phyloP scores from a whole-genome alignment of 1,140 invertebrate species.

The Scaptomyza graminum region DNA sequence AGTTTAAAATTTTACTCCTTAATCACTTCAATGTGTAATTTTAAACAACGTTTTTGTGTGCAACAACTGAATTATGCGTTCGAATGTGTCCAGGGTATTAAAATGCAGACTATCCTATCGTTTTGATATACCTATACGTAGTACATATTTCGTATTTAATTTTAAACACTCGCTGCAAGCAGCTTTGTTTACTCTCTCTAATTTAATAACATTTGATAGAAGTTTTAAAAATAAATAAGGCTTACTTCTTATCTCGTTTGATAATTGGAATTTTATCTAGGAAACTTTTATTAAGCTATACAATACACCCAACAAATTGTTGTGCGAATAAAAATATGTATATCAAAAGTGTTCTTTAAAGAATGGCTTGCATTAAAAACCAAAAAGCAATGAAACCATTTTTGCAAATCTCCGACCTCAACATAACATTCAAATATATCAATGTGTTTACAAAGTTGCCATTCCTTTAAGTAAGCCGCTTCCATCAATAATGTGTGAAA shows the following conservation, averaged over 20 bases:
- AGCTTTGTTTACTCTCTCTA: constrained; percentile 14
- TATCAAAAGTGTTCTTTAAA: no score
- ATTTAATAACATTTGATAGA: constrained; percentile 4
- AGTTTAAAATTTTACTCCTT: background rate
- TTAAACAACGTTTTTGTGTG: no score
- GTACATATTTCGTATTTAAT: background rate
- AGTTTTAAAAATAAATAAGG: background rate
- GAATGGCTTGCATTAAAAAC: no score
- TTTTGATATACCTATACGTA: constrained; percentile 22
- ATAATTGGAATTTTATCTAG: background rate
- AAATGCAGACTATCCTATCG: background rate
- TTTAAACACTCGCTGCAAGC: background rate
- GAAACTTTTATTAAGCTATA: background rate
- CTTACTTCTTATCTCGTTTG: background rate
- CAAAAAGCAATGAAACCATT: no score
- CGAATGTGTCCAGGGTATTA: no score
- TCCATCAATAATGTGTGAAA: background rate
- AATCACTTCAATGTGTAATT: no score
- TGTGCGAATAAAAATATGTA: no score
- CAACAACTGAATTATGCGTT: no score
- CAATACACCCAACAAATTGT: background rate
- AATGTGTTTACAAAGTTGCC: no score
- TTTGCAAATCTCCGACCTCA: no score
- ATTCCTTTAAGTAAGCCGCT: constrained; percentile 4
- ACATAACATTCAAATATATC: no score